Evolutionary conservation across 2,888 invertebrate genomes (phyloP), one percentile per base, ranked within the genome.

Genomic region (Xestia xanthographa): DNA sequence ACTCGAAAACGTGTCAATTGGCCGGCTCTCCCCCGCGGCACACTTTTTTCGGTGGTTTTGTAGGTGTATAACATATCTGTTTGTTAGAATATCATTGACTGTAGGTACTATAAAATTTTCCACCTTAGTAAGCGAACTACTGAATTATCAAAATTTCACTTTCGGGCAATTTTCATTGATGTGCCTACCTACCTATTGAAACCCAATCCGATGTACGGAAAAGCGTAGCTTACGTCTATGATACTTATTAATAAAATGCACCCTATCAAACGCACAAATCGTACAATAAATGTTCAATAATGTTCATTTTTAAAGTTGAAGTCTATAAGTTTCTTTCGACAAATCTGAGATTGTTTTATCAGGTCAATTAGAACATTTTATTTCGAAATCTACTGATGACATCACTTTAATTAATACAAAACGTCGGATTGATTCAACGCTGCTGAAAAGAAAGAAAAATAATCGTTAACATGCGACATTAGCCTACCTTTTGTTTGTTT

Each of bases 401-500:
- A 74, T 48, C n/a, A 65, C 43, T 78, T 74, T 74, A 50, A 43
- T 75, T 91, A 95, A 87, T 95, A 95, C 76, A 95, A 91, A 80
- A 95, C 95, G 90, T 95, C 95, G 82, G 94, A 92, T 74, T 93
- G 92, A 84, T 91, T 93, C 84, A 95, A 88, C 77, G 91, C 91
- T 68, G 93, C 95, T 95, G 94, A 80, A 93, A 94, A 88, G 66
- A 75, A 89, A 87, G 84, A 87, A 77, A 82, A 72, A 84, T 43
- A 43, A 8, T 60, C 29, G n/a, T 77, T 69, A 58, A n/a, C 4
- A 62, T 53, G 45, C 5, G n/a, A 56, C 4, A 22, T 62, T 48
- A 43, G n/a, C 1, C n/a, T 41, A n/a, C 14, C 41, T 48, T 14
- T 41, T 34, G 20, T 17, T 43, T 26, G 14, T 48, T 70, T 17